Conservation (phyloP, 2,797 vertebrate genomes). For the Kryptopterus vitreolus region DNA sequence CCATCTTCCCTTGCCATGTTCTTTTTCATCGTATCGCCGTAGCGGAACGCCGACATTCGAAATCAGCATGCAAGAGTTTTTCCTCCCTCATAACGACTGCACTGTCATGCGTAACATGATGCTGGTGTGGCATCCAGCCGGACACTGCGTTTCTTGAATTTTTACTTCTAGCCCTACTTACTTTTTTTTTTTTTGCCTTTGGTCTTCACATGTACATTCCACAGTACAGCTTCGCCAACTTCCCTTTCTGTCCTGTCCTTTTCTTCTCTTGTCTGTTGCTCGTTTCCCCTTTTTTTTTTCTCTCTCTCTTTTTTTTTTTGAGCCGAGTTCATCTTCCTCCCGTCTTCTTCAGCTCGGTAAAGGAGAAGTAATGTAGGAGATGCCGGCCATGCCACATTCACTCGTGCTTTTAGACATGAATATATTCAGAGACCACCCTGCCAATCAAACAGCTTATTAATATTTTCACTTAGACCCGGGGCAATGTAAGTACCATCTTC, state of each 20-base stretch:
- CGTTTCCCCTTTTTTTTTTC: conserved; percentile 73
- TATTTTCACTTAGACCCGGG: conserved; percentile 25
- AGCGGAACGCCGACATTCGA: background rate
- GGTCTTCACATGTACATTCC: conserved; percentile 29
- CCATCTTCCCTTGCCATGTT: conserved; percentile 11
- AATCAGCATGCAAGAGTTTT: background rate
- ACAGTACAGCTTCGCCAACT: conserved; percentile 54
- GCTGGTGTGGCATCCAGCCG: background rate
- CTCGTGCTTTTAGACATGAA: conserved; percentile 30
- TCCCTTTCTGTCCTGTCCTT: conserved; percentile 67
- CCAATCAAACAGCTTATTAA: conserved; percentile 8
- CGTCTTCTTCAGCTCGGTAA: conserved; percentile 46
- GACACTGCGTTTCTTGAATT: conserved; percentile 1
- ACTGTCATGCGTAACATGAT: too few species aligned
- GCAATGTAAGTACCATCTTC: conserved; percentile 38
- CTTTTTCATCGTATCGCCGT: background rate
- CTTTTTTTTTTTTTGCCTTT: conserved; percentile 33
- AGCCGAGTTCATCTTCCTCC: conserved; percentile 49
- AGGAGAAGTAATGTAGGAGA: conserved; percentile 57
- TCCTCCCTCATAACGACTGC: background rate
- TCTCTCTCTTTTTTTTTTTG: too few species aligned
- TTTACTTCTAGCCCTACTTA: background rate
- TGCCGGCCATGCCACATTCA: conserved; percentile 37
- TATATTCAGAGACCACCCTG: conserved; percentile 20
- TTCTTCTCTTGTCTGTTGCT: conserved; percentile 66